Conservation (phyloP, 2,797 vertebrate species). For the Esox lucius region DNA sequence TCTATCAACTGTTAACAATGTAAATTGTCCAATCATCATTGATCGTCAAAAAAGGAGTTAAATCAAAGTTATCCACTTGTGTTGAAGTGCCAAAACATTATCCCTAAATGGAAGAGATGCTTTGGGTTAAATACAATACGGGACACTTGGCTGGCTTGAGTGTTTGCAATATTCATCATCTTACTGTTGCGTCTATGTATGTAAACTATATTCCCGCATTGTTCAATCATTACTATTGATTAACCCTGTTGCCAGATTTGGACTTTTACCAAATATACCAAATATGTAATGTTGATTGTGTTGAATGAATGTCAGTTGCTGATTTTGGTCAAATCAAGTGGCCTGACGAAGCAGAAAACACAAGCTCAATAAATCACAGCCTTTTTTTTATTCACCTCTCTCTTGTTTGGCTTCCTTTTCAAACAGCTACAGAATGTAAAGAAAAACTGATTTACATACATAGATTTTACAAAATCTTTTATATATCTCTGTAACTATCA, state of each 20-base stretch:
- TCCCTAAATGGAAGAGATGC: neutral
- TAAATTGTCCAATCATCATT: neutral
- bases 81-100: neutral
- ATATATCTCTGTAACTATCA: no score
- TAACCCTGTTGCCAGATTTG: neutral
- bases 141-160: neutral
- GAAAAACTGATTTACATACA: no score
- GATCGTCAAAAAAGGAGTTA: neutral
- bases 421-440: neutral
- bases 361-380: constrained; percentile 66
- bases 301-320: constrained; percentile 22
- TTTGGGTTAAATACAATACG: neutral
- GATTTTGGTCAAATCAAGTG: neutral
- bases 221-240: constrained; percentile 24
- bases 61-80: neutral
- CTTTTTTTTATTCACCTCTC: constrained; percentile 52
- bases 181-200: neutral
- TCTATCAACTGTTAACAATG: neutral
- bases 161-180: neutral
- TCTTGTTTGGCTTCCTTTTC: constrained; percentile 30
- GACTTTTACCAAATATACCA: no score
- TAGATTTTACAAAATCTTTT: no score
- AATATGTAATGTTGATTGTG: neutral
- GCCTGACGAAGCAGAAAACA: constrained; percentile 47
- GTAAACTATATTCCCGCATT: neutral